Percentiles rank a stretch among this genome's conserved stretches.
These are phyloP conservation scores for Tragelaphus oryx DNA, from an alignment of 2,797 vertebrate species.

Conservation along the genomic window DNA sequence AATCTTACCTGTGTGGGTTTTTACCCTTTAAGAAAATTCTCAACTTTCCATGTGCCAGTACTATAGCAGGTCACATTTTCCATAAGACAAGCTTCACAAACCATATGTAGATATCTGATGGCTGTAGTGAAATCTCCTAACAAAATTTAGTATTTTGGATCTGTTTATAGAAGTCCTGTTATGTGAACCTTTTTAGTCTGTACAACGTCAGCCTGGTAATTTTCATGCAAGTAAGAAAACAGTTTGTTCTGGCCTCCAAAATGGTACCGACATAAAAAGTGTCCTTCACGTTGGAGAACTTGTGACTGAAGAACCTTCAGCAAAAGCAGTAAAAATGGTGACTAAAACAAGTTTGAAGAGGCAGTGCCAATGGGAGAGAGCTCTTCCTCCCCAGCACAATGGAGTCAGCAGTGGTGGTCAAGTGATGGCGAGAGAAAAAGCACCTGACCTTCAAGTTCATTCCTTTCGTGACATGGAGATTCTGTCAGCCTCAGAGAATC, in stretches of 20 bases:
- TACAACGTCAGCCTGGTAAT: constrained; percentile 55
- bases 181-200: constrained; percentile 68
- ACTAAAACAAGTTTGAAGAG: not conserved
- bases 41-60: not conserved
- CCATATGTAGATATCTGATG: constrained; percentile 44
- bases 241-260: constrained; percentile 62
- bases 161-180: constrained; percentile 65
- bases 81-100: constrained; percentile 30
- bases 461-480: not conserved
- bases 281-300: constrained; percentile 39
- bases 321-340: not conserved
- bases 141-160: constrained; percentile 52
- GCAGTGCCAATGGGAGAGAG: not conserved
- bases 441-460: not conserved
- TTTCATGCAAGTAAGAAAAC: constrained; percentile 64
- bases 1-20: not conserved
- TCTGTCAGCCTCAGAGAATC: not conserved
- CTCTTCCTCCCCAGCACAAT: not conserved
- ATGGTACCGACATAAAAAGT: constrained; percentile 52
- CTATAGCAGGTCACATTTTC: constrained; percentile 27
- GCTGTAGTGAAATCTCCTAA: constrained; percentile 48
- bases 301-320: constrained; percentile 18
- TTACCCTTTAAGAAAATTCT: not conserved
- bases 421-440: not conserved
- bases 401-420: not conserved